Base-by-base conservation (phyloP, 2,113 vertebrate species). In the Scortum barcoo region DNA sequence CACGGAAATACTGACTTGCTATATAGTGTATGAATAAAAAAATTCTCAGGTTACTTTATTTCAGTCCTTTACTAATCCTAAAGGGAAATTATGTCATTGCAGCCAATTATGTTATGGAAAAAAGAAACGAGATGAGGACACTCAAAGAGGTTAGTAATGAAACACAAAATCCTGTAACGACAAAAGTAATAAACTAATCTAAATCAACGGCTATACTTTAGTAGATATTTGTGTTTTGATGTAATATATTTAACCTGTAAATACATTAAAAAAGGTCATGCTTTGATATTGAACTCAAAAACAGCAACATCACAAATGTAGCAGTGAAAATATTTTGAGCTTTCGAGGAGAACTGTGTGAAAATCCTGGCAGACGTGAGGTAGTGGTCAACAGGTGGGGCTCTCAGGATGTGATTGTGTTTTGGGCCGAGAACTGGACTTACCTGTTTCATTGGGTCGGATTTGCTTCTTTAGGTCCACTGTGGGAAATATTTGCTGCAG, bases 381-480 rank as follows among this genome's bases (percentile, higher is more conserved):
- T 36, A 2, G 26, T 9, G 38, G 9, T 51, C 56, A 17, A 11
- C 13, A 38, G 58, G 22, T 16, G 8, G 24, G 7, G 40, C 42
- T 51, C 40, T 61, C 54, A 16, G 16, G 62, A 67, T 73, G 20
- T 38, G 38, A 76, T 53, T 61, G 42, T 54, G n/a, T 11, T 50
- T 54, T 3, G 28, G 8, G 22, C n/a, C n/a, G 22, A 1, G 16
- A 72, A 28, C 11, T 6, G 14, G 28, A 24, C 48, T 68, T n/a
- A 3, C 14, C 73, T 50, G 50, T 40, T 70, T 54, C n/a, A 69
- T 33, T 10, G 24, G 58, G 36, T 33, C 13, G 53, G 84, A 63
- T 72, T 1, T 36, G 50, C 73, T 58, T 2, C 48, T 69, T 83
- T 30, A 19, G 61, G 67, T 48, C 26, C 60, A 72, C 26, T 60